Evolutionary conservation across 2,888 invertebrate genomes (phyloP), one percentile per base, ranked within the genome.

Genomic region (Metopia argyrocephala): DNA sequence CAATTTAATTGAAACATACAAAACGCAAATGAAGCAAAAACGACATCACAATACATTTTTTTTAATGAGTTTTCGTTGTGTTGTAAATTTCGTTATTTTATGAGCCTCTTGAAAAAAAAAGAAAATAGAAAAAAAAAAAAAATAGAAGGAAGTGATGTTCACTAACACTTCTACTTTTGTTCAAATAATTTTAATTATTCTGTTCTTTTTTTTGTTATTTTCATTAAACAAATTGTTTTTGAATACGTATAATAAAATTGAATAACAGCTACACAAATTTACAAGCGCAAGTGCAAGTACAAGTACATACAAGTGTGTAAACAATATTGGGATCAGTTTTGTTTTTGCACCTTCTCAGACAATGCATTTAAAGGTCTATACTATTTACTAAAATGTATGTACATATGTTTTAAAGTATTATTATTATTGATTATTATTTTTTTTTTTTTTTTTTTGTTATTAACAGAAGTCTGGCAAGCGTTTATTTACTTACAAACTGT

Each of bases 181-280:
- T n/a, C n/a, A n/a, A 50, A 3, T 48, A 59, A 65, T 20, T 20
- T 64, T 59, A 21, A 57, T 38, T 73, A 57, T 64, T 70, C 31
- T 68, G 48, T 52, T 57, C 18, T 66, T 57, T 57, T 59, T 70
- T 57, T 20, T 57, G n/a, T n/a, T 38, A 48, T 31, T 68, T 81
- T 75, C 74, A 78, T 81, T 78, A 78, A 66, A 66, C 74, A 78
- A 81, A 81, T 81, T 81, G 66, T 78, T 74, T 78, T 78, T 61
- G 61, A 78, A 12, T 52, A 52, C 48, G 50, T 70, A 69, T 21
- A 59, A n/a, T n/a, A 56, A 6, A 6, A n/a, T n/a, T n/a, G n/a
- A 31, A 31, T 12, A 31, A 31, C 31, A 56, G 54, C 31, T 56
- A 69, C 20, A 76, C 21, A 27, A 31, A 76, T 45, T 52, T 50